phyloP scores from a whole-genome alignment of 2,888 invertebrate species.

The Lithophane leautieri region DNA sequence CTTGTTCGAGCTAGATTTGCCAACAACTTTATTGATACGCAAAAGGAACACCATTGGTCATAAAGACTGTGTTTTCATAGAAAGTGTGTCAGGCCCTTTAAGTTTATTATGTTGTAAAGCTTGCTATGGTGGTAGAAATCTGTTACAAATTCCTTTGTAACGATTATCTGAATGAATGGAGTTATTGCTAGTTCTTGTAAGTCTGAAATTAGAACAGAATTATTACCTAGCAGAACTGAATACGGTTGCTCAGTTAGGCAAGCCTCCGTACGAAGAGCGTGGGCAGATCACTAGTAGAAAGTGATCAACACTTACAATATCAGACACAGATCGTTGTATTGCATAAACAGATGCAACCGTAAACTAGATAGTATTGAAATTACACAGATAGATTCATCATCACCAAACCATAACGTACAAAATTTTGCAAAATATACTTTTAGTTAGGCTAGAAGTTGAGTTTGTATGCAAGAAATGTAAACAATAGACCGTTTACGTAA shows the following conservation, averaged over 20 bases:
- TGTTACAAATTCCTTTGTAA: slow-evolving; percentile 18
- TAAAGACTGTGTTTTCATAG: slow-evolving; percentile 22
- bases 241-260: slow-evolving; percentile 24
- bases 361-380: neutral
- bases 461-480: neutral
- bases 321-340: neutral
- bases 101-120: slow-evolving; percentile 42
- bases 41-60: slow-evolving; percentile 20
- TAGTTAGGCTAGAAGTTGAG: neutral
- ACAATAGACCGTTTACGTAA: slow-evolving; percentile 19
- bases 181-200: slow-evolving; percentile 1
- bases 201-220: neutral
- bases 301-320: slow-evolving; percentile 46
- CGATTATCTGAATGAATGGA: slow-evolving; percentile 2
- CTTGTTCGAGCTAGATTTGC: slow-evolving; percentile 21
- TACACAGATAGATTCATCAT: neutral
- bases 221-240: neutral
- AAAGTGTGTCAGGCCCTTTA: slow-evolving; percentile 31
- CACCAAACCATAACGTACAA: slow-evolving; percentile 2
- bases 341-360: neutral
- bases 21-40: slow-evolving; percentile 38
- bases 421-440: neutral
- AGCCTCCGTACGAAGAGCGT: slow-evolving; percentile 38
- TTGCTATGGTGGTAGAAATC: slow-evolving; percentile 32
- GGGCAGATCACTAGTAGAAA: slow-evolving; percentile 54